Evolutionary conservation across 1,140 invertebrate genomes (phyloP).

Genomic region (Popillia japonica): DNA sequence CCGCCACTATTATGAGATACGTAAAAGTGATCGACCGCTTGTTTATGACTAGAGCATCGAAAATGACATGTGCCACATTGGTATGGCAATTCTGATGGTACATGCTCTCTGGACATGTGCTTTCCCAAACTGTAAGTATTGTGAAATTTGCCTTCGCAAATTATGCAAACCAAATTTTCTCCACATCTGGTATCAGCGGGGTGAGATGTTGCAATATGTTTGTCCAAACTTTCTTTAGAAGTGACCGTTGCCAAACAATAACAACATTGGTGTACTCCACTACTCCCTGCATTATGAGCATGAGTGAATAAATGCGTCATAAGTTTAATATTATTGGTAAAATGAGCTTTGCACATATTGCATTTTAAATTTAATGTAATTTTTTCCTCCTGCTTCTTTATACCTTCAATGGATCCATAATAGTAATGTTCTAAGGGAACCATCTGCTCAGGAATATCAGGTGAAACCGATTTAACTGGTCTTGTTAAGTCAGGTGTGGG

Average conservation of each 20-base stretch:
- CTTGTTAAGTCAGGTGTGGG: constrained; percentile 47
- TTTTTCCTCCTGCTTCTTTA: constrained; percentile 38
- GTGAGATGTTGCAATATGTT: constrained; percentile 67
- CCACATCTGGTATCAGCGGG: constrained; percentile 68
- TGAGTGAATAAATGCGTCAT: constrained; percentile 77
- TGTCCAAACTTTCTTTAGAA: constrained; percentile 61
- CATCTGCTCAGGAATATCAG: constrained; percentile 55
- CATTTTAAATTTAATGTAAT: constrained; percentile 54
- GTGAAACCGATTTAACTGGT: constrained; percentile 55
- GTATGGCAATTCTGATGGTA: constrained; percentile 81
- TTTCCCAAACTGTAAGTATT: constrained; percentile 71
- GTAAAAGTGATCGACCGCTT: constrained; percentile 77
- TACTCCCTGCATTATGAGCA: constrained; percentile 62
- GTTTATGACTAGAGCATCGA: constrained; percentile 77
- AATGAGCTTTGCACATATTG: constrained; percentile 52
- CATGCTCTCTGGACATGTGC: constrained; percentile 80
- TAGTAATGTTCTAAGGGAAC: constrained; percentile 67
- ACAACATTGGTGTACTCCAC: constrained; percentile 62
- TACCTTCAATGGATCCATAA: constrained; percentile 64
- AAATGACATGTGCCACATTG: constrained; percentile 77
- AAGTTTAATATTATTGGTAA: constrained; percentile 69
- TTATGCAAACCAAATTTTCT: constrained; percentile 67
- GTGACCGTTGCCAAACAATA: constrained; percentile 67
- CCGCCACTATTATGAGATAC: constrained; percentile 68
- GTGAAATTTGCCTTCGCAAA: constrained; percentile 73